Evolutionary conservation across 1,140 invertebrate species (phyloP).

Genomic region (Wiebesia pumilae): DNA sequence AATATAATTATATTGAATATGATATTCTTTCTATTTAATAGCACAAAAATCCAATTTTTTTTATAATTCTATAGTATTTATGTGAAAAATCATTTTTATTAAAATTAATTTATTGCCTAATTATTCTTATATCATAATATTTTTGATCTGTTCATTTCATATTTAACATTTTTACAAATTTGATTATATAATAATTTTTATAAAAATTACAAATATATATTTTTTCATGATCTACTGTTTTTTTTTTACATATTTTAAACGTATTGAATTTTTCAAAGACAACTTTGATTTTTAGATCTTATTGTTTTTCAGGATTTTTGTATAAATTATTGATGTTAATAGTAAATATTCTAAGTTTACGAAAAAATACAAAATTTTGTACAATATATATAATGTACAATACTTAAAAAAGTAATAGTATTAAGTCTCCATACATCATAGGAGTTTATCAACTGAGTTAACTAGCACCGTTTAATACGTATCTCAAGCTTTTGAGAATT

Average conservation of each 20-base stretch:
- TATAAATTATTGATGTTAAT: constrained; percentile 16
- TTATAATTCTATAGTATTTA: neutral
- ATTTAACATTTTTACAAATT: neutral
- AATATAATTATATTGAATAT: neutral
- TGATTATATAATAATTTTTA: too few relatives aligned
- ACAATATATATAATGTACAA: constrained; percentile 44
- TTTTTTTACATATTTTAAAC: neutral
- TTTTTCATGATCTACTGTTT: neutral
- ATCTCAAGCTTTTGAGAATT: neutral
- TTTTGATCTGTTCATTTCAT: neutral
- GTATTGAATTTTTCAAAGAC: neutral
- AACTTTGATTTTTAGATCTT: neutral
- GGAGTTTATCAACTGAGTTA: constrained; percentile 45
- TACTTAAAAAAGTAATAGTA: constrained; percentile 38
- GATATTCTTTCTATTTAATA: neutral
- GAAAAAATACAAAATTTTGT: constrained; percentile 42
- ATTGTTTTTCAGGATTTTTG: neutral
- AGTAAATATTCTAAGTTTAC: constrained; percentile 16
- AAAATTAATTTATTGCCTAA: neutral
- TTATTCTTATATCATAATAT: neutral
- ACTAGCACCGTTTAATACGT: constrained; percentile 48
- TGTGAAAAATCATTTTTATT: neutral
- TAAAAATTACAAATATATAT: neutral
- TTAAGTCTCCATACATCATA: constrained; percentile 3
- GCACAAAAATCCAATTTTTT: neutral